Conservation (phyloP, 2,888 invertebrate species). For the Andrena flavipes region DNA sequence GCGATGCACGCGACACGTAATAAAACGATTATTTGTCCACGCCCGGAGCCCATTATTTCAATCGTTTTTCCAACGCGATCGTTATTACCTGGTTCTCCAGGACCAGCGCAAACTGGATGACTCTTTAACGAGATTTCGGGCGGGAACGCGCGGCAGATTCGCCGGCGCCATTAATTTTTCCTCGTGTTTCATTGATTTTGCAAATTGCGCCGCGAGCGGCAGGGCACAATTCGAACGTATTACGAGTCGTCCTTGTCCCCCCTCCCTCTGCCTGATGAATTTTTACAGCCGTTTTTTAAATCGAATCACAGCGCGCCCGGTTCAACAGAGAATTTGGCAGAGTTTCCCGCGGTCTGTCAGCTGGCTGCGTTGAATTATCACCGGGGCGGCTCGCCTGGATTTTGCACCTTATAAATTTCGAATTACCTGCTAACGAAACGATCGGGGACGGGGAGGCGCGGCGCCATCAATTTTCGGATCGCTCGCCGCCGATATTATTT, state of each 20-base stretch:
- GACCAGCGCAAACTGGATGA: constrained; percentile 38
- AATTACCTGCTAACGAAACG: constrained; percentile 19
- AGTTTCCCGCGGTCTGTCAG: no score
- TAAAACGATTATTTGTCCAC: constrained; percentile 54
- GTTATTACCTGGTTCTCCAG: constrained; percentile 23
- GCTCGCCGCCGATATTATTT: constrained; percentile 8
- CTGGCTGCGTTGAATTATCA: constrained; percentile 30
- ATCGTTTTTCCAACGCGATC: constrained; percentile 33
- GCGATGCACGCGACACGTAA: constrained; percentile 32
- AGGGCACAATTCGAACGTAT: not conserved
- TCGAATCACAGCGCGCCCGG: constrained; percentile 34
- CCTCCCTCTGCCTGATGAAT: not conserved
- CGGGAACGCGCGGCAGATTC: constrained; percentile 10
- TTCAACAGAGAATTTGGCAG: constrained; percentile 26
- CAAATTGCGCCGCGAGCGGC: constrained; percentile 41
- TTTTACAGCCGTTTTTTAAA: constrained; percentile 25
- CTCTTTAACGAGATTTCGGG: constrained; percentile 57
- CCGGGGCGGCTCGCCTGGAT: constrained; percentile 13
- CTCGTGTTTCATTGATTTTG: constrained; percentile 58
- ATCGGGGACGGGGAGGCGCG: no score
- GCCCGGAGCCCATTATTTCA: constrained; percentile 35
- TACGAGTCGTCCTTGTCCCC: not conserved
- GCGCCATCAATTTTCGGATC: not conserved
- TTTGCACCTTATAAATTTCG: constrained; percentile 36
- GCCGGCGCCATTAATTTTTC: constrained; percentile 55